Evolutionary conservation across 64 coral and sea anemone genomes (phyloP).

Genomic region (Porites lutea): DNA sequence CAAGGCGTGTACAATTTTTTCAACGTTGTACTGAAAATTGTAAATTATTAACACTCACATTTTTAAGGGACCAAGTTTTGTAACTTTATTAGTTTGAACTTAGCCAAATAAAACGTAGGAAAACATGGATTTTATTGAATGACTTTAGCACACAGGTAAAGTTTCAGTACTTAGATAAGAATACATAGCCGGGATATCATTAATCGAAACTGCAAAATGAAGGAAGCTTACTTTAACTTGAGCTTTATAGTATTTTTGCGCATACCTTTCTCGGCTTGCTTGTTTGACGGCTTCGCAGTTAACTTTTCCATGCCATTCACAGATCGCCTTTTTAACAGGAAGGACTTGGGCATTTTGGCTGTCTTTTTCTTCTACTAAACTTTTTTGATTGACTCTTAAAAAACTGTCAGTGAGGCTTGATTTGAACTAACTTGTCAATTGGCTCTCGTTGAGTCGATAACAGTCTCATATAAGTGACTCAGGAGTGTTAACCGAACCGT

Average conservation of each 20-base stretch:
- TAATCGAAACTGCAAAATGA: no score
- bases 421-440: neutral
- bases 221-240: no score
- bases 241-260: neutral
- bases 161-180: neutral
- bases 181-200: neutral
- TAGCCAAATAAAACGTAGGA: neutral
- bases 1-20: neutral
- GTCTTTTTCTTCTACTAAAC: neutral
- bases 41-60: no score
- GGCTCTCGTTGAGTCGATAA: neutral
- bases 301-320: neutral
- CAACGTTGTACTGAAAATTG: neutral
- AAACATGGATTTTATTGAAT: neutral
- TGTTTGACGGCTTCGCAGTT: neutral
- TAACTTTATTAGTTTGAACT: neutral
- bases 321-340: conserved; percentile 65
- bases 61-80: no score
- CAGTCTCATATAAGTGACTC: neutral
- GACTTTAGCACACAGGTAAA: neutral
- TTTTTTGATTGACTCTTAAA: no score
- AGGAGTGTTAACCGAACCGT: neutral
- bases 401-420: neutral
- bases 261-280: neutral
- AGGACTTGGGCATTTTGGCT: conserved; percentile 71